phyloP scores from a whole-genome alignment of 1,140 invertebrate species.

The Pomacea maculata region DNA sequence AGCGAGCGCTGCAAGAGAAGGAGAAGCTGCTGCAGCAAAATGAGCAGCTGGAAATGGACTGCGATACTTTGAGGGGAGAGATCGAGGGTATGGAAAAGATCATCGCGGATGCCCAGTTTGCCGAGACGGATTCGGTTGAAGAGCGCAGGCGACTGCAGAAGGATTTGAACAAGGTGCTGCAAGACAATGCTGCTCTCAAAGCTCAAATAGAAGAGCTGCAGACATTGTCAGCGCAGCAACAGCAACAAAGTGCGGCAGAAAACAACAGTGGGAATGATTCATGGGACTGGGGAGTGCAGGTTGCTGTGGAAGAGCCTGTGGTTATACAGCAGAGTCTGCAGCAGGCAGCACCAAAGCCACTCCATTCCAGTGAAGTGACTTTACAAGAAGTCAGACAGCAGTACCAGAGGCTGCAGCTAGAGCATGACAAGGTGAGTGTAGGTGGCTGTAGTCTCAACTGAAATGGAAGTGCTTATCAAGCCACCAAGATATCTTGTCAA shows the following conservation, averaged over 20 bases:
- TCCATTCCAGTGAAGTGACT: not conserved
- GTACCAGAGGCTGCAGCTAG: slow-evolving; percentile 26
- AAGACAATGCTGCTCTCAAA: slow-evolving; percentile 14
- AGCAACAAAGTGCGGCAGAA: not conserved
- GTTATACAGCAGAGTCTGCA: slow-evolving; percentile 24
- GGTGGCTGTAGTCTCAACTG: too few relatives aligned
- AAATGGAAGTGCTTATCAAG: too few relatives aligned
- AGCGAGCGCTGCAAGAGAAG: slow-evolving; percentile 19
- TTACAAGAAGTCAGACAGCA: slow-evolving; percentile 22
- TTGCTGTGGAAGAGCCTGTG: slow-evolving; percentile 4
- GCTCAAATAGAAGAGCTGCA: slow-evolving; percentile 13
- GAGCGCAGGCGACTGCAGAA: slow-evolving; percentile 8
- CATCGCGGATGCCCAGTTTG: slow-evolving; percentile 30
- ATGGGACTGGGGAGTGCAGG: not conserved
- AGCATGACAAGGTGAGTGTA: slow-evolving; percentile 43
- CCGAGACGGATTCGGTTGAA: slow-evolving; percentile 21
- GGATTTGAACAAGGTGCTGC: slow-evolving; percentile 11
- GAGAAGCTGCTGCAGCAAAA: slow-evolving; percentile 20
- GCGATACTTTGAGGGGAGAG: slow-evolving; percentile 30
- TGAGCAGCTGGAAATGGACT: slow-evolving; percentile 27
- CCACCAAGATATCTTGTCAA: too few relatives aligned
- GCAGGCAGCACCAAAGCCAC: slow-evolving; percentile 18
- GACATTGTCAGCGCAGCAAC: not conserved
- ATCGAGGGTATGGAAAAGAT: slow-evolving; percentile 32
- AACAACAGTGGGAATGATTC: not conserved